phyloP scores from a whole-genome alignment of 2,113 vertebrate genomes.

The Mohoua ochrocephala region DNA sequence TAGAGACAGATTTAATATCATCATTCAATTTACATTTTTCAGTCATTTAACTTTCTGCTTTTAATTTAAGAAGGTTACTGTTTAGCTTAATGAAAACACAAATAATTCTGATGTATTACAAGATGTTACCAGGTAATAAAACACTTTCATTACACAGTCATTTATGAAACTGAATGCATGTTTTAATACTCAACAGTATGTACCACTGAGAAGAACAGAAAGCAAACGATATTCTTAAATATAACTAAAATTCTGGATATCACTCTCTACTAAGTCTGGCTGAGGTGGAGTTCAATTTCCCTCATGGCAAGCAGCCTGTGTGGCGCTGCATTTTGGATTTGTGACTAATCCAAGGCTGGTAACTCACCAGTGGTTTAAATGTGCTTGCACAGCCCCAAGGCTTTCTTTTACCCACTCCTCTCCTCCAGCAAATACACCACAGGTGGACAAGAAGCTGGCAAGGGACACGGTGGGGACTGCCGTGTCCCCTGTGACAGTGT shows the following conservation, averaged over 20 bases:
- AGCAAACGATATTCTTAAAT: background rate
- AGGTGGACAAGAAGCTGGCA: background rate
- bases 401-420: background rate
- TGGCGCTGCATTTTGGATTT: background rate
- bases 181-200: background rate
- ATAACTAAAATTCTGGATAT: background rate
- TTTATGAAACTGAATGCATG: conserved; percentile 7
- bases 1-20: conserved; percentile 19
- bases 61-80: conserved; percentile 17
- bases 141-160: background rate
- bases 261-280: background rate
- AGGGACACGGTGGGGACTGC: background rate
- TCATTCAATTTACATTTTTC: conserved; percentile 25
- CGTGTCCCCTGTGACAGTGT: background rate
- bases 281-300: background rate
- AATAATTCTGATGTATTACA: conserved; percentile 24
- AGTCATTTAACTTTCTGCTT: conserved; percentile 17
- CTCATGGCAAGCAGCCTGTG: background rate
- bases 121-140: conserved; percentile 9
- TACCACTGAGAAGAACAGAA: background rate
- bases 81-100: conserved; percentile 47
- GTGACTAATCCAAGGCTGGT: background rate
- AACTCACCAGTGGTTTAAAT: background rate
- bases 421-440: background rate
- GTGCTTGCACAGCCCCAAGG: background rate